Evolutionary conservation across 2,113 vertebrate genomes (phyloP).

Genomic region (Phaethornis superciliosus): DNA sequence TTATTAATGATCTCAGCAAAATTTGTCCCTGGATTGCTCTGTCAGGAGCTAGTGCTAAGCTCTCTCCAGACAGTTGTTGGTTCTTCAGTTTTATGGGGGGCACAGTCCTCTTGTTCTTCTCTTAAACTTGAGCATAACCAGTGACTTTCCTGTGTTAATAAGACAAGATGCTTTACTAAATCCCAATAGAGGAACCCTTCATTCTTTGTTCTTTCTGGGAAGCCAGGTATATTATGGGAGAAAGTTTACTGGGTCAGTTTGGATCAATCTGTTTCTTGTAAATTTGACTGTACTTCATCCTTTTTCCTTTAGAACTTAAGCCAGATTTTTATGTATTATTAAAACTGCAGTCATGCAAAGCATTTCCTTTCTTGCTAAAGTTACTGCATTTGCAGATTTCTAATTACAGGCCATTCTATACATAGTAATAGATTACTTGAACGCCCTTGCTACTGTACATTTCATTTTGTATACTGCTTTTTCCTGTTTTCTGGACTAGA

Average conservation of each 20-base stretch:
- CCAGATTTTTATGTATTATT: constrained; percentile 9
- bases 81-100: background rate
- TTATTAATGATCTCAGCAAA: background rate
- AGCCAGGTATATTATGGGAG: background rate
- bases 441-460: constrained; percentile 5
- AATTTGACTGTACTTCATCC: background rate
- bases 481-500: background rate
- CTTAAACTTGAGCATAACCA: background rate
- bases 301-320: background rate
- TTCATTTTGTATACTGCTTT: background rate
- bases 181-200: background rate
- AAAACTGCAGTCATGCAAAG: background rate
- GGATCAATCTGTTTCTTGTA: background rate
- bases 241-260: background rate
- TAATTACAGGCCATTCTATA: background rate
- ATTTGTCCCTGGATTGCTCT: background rate
- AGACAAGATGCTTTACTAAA: constrained; percentile 13
- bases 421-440: background rate
- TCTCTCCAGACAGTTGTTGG: background rate
- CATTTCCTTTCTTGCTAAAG: background rate
- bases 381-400: constrained; percentile 19
- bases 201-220: background rate
- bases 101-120: background rate
- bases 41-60: background rate
- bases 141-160: background rate